phyloP scores from a whole-genome alignment of 2,797 vertebrate species.

The Xyrichtys novacula region DNA sequence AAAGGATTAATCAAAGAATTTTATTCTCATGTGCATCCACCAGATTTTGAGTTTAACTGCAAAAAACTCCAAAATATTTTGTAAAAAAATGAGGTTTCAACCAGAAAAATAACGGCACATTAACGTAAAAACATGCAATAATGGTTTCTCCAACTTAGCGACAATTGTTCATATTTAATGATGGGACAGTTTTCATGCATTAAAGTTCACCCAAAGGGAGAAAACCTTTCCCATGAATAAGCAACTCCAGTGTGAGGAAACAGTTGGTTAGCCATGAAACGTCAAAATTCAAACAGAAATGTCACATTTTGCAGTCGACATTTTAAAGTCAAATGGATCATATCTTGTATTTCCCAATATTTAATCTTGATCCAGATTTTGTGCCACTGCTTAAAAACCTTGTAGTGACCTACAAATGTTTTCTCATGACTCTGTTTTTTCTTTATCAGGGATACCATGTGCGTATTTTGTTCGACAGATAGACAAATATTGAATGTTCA shows the following conservation, averaged over 20 bases:
- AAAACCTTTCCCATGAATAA: too few relatives aligned
- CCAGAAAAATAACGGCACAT: too few relatives aligned
- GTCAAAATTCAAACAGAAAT: neutral
- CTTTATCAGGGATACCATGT: neutral
- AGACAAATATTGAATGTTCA: constrained; percentile 74
- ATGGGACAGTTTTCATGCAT: neutral
- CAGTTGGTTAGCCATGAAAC: too few relatives aligned
- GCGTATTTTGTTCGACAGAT: constrained; percentile 23
- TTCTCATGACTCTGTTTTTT: neutral
- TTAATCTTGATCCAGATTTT: constrained; percentile 1
- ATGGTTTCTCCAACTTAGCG: too few relatives aligned
- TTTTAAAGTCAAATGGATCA: neutral
- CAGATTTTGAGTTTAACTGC: too few relatives aligned
- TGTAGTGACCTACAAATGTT: neutral
- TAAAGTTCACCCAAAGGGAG: neutral
- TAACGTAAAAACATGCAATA: neutral
- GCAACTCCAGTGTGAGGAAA: too few relatives aligned
- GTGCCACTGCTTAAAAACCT: neutral
- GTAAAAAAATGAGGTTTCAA: too few relatives aligned
- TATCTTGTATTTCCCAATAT: neutral
- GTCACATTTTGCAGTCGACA: neutral
- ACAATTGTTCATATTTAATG: too few relatives aligned
- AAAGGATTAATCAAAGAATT: too few relatives aligned
- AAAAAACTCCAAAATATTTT: too few relatives aligned
- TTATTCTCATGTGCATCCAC: too few relatives aligned